A percentile compares a stretch with the other conserved stretches of the same genome.
These are phyloP conservation scores for Horisme vitalbata DNA, from an alignment of 2,888 invertebrate genomes.

Conservation along the genomic window DNA sequence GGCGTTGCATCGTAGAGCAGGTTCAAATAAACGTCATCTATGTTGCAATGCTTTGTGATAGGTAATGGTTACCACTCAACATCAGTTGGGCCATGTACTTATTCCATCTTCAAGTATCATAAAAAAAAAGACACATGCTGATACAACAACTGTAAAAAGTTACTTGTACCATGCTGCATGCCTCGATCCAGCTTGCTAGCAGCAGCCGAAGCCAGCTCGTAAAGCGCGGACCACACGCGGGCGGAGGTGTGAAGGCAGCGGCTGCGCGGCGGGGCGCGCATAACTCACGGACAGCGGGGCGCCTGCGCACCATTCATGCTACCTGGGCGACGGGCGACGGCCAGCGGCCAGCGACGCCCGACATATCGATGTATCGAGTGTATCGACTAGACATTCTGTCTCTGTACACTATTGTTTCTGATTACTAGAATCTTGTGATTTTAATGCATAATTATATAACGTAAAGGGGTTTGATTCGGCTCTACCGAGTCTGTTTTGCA, in stretches of 20 bases:
- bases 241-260: conserved; percentile 81
- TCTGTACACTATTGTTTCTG: conserved; percentile 44
- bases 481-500: too few relatives aligned
- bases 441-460: background rate
- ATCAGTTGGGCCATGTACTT: too few relatives aligned
- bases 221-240: conserved; percentile 82
- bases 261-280: conserved; percentile 72
- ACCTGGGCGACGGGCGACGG: conserved; percentile 65
- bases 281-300: conserved; percentile 81
- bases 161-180: conserved; percentile 38
- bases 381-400: conserved; percentile 71
- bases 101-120: too few relatives aligned
- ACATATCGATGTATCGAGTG: conserved; percentile 38
- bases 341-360: conserved; percentile 42
- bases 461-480: too few relatives aligned
- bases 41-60: too few relatives aligned
- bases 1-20: too few relatives aligned
- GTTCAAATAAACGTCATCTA: too few relatives aligned
- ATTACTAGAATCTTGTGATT: conserved; percentile 30
- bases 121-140: too few relatives aligned
- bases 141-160: too few relatives aligned
- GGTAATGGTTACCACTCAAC: too few relatives aligned
- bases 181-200: conserved; percentile 47
- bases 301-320: conserved; percentile 74
- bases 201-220: conserved; percentile 69